Conservation (phyloP, 2,888 invertebrate species). For the Macrophya annulata region DNA sequence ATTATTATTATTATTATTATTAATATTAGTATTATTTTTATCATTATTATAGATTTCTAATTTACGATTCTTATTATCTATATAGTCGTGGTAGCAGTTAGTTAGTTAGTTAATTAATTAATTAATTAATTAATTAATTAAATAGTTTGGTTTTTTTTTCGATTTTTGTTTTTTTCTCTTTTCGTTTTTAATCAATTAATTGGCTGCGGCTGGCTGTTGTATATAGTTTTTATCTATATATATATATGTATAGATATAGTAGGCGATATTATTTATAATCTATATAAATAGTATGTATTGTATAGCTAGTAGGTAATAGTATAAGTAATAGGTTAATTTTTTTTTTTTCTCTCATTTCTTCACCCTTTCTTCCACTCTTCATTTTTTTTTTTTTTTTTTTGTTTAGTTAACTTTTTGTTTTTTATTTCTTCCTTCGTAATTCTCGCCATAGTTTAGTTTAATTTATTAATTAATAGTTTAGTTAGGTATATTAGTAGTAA, state of each 20-base stretch:
- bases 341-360: not conserved
- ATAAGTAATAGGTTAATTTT: conserved; percentile 6
- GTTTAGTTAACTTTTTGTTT: conserved; percentile 59
- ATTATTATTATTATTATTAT: too few species aligned
- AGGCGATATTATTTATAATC: not conserved
- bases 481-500: conserved; percentile 11
- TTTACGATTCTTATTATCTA: not conserved
- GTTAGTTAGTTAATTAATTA: too few species aligned
- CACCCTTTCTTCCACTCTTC: not conserved
- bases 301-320: not conserved
- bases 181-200: not conserved
- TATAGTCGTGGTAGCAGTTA: too few species aligned
- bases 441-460: conserved; percentile 66
- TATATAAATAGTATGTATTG: conserved; percentile 11
- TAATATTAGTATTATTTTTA: too few species aligned
- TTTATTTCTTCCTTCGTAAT: conserved; percentile 62
- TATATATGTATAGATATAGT: not conserved
- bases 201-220: conserved; percentile 8
- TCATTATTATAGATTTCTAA: not conserved
- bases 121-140: not conserved
- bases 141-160: not conserved
- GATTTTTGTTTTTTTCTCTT: not conserved
- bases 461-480: conserved; percentile 6
- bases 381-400: conserved; percentile 40
- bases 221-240: not conserved